Conservation (phyloP, 2,113 vertebrate genomes). For the Notechis scutatus region DNA sequence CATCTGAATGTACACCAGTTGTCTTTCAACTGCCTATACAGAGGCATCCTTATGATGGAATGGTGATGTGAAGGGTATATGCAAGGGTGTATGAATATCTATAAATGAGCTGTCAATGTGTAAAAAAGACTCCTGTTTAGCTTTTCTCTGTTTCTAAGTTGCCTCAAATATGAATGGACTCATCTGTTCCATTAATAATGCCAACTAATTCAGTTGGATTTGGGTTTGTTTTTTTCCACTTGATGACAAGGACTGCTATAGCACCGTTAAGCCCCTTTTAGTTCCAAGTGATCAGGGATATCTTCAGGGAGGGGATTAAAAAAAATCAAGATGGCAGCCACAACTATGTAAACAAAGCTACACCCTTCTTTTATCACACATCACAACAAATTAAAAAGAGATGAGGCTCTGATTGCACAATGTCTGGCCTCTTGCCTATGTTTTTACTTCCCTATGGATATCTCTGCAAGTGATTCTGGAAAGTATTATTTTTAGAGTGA, state of each 20-base stretch:
- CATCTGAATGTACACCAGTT: slow-evolving; percentile 15
- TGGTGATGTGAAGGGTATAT: background rate
- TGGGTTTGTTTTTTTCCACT: background rate
- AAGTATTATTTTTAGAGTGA: background rate
- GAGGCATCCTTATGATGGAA: background rate
- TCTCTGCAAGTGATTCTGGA: background rate
- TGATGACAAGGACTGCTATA: background rate
- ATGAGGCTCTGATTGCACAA: background rate
- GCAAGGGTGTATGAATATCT: background rate
- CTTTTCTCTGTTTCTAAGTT: background rate
- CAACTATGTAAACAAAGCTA: background rate
- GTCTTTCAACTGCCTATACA: background rate
- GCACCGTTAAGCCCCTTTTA: background rate
- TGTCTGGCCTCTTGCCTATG: background rate
- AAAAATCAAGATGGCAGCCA: background rate
- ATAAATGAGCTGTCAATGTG: background rate
- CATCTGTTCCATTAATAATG: background rate
- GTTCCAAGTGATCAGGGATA: background rate
- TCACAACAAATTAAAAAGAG: background rate
- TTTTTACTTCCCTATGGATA: background rate
- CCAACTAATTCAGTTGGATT: background rate
- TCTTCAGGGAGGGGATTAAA: background rate
- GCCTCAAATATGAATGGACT: background rate
- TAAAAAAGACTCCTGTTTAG: background rate
- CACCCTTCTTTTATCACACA: background rate